Base-by-base conservation (phyloP, 2,888 invertebrate species). In the Lymantria monacha region DNA sequence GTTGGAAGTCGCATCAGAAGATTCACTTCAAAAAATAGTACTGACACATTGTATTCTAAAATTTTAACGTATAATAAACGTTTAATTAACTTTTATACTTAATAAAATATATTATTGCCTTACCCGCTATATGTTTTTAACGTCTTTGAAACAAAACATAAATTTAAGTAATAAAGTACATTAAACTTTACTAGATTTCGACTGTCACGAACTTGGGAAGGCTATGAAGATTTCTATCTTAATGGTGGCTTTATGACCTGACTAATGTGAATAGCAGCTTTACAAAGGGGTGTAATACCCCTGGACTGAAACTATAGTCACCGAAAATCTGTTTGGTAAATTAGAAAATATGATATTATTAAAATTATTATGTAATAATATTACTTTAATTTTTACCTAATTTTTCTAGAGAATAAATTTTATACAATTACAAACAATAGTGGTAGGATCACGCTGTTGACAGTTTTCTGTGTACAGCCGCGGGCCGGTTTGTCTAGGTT, bases 181-280 rank as follows among this genome's bases (percentile, higher is more conserved):
- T 49, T 49, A 46, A 53, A 53, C n/a, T 53, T 40, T 13, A 42
- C 49, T 41, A 40, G 33, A 33, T 30, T 15, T 36, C 30, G 37
- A 36, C 46, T 49, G 49, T 49, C 53, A 49, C 49, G 46, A 49
- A 44, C 46, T 49, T 40, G 14, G 43, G 46, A 37, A 22, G 15
- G 43, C 49, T 46, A 49, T 45, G 53, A 31, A 53, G 53, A 53
- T 53, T 5, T 15, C 53, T 53, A 53, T 53, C 53, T 53, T 13
- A 53, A 53, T 31, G 44, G 44, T n/a, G 40, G 14, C 38, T 49
- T 53, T 53, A 53, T 46, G 49, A 49, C 49, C 53, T 53, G 36
- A 49, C 36, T 53, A 49, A 46, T 40, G 46, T 46, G 33, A 9
- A 33, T 44, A 12, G 14, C 44, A 49, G 43, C 33, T 53, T 49